phyloP scores from a whole-genome alignment of 2,113 vertebrate species.

The Pangasianodon hypophthalmus region DNA sequence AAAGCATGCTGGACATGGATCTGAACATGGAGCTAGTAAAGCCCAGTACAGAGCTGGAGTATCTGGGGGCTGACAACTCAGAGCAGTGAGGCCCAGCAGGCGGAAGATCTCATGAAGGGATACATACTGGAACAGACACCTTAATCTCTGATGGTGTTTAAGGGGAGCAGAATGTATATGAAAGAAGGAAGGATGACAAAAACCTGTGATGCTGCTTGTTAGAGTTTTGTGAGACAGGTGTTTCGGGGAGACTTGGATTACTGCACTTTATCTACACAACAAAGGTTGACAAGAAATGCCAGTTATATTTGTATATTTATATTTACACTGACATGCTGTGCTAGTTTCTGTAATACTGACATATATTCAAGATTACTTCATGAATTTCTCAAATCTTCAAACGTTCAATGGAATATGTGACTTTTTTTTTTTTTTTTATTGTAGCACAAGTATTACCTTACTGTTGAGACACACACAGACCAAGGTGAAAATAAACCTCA shows the following conservation, averaged over 20 bases:
- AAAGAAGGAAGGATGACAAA: background rate
- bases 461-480: background rate
- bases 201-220: background rate
- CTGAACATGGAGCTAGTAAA: slow-evolving; percentile 73
- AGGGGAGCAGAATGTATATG: background rate
- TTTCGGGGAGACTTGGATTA: slow-evolving; percentile 55
- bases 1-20: slow-evolving; percentile 76
- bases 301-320: slow-evolving; percentile 35
- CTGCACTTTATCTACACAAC: slow-evolving; percentile 74
- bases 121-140: slow-evolving; percentile 32
- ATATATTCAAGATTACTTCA: slow-evolving; percentile 3
- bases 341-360: background rate
- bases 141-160: slow-evolving; percentile 10
- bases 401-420: background rate
- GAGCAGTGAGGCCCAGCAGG: slow-evolving; percentile 53
- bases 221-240: slow-evolving; percentile 36
- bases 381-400: background rate
- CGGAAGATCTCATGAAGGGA: slow-evolving; percentile 10
- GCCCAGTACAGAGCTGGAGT: slow-evolving; percentile 83
- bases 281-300: slow-evolving; percentile 36
- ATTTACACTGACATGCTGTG: background rate
- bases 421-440: slow-evolving; percentile 4
- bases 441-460: background rate
- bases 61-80: slow-evolving; percentile 73
- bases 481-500: background rate